Evolutionary conservation across 2,797 vertebrate genomes (phyloP), one percentile per base, ranked within the genome.

Genomic region (Sebastes kiyomatsui): DNA sequence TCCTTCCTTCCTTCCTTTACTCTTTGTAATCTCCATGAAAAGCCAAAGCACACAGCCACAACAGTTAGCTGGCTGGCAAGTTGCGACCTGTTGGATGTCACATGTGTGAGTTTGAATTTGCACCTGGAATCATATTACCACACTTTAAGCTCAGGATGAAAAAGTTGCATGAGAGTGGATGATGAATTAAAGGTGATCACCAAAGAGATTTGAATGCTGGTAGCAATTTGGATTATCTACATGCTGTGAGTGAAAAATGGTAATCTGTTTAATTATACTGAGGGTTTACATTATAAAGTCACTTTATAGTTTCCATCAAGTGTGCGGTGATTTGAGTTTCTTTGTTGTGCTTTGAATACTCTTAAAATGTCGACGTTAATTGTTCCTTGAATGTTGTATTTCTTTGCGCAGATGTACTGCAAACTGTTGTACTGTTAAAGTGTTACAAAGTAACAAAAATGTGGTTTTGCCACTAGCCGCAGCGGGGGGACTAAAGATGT

Each of bases 1-100:
- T 35, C 33, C 28, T 35, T 23, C 28, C 27, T 59, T 33, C 5
- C 27, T 32, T 33, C 5, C 22, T 32, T 16, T 18, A 23, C 28
- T 33, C 67, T 85, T 87, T 90, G 65, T 84, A 0, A 77, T 84
- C 14, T 35, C 25, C 12, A 72, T 79, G 62, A 86, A 85, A 84
- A 83, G 71, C 72, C 84, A 65, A 75, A 81, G 18, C 38, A 55
- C 60, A 46, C 52, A 65, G 49, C 7, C 54, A 72, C 54, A 75
- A 82, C 76, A 78, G 70, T 75, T 66, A 27, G 38, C 77, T 75
- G 28, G 42, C 38, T 42, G 59, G 84, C 90, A 85, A 79, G 88
- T 88, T 77, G 59, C 2, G 3, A 82, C 90, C 60, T 87, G 90
- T 79, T 77, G 52, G 79, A 67, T 72, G 54, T 79, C 68, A 64